Conservation (phyloP, 2,888 invertebrate genomes). For the Eudemis profundana region DNA sequence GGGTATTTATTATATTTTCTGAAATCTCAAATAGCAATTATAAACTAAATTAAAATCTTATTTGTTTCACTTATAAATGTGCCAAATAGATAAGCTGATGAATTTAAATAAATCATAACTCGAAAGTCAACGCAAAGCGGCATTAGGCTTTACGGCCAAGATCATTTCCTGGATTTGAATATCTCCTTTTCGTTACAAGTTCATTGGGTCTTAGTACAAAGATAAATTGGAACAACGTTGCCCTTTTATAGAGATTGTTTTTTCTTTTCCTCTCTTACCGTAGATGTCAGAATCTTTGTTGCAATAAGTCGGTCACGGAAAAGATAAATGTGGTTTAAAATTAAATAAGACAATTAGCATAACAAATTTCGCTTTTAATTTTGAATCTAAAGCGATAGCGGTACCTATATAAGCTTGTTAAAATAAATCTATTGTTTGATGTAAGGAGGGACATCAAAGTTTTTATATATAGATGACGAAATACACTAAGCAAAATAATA, state of each 20-base stretch:
- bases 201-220: conserved; percentile 19
- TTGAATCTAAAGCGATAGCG: background rate
- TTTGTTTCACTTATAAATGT: background rate
- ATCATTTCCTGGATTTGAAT: conserved; percentile 37
- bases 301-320: background rate
- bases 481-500: too few species aligned
- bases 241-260: conserved; percentile 18
- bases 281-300: conserved; percentile 12
- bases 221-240: conserved; percentile 27
- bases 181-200: conserved; percentile 13
- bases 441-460: too few species aligned
- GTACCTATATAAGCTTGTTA: too few species aligned
- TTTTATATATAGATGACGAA: too few species aligned
- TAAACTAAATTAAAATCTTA: background rate
- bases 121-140: conserved; percentile 32
- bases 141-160: conserved; percentile 21
- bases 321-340: background rate
- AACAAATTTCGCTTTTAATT: background rate
- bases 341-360: background rate
- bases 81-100: conserved; percentile 33
- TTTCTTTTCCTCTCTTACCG: conserved; percentile 10
- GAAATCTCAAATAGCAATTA: too few species aligned
- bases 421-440: too few species aligned
- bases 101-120: conserved; percentile 38
- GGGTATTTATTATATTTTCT: too few species aligned